Evolutionary conservation across 2,888 invertebrate genomes (phyloP).

Genomic region (Epinotia brunnichana): DNA sequence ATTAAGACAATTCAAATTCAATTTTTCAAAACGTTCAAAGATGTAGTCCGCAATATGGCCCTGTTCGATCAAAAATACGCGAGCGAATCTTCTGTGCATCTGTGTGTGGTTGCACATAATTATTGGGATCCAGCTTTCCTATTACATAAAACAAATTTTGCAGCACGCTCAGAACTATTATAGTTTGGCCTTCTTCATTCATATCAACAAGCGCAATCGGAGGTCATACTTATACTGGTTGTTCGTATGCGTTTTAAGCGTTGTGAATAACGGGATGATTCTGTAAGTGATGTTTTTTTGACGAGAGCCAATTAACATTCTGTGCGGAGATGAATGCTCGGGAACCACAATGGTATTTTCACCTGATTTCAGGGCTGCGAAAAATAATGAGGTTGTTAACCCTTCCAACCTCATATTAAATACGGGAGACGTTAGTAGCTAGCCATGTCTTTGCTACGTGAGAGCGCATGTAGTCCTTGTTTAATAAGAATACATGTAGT

Average conservation of each 20-base stretch:
- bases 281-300: constrained; percentile 28
- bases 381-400: not conserved
- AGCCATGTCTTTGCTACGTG: not conserved
- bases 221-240: not conserved
- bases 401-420: not conserved
- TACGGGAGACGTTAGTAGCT: not conserved
- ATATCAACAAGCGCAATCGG: no score
- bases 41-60: not conserved
- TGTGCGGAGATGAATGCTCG: constrained; percentile 18
- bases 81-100: not conserved
- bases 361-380: constrained; percentile 26
- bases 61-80: constrained; percentile 12
- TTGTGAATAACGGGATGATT: not conserved
- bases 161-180: not conserved
- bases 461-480: not conserved
- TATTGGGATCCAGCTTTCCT: constrained; percentile 6
- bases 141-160: not conserved
- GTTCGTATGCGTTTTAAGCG: not conserved
- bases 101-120: not conserved
- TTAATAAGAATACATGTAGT: no score
- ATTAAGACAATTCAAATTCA: not conserved
- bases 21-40: not conserved
- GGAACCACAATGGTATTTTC: constrained; percentile 22
- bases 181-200: not conserved
- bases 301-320: constrained; percentile 37